phyloP scores from a whole-genome alignment of 2,797 vertebrate genomes.

The Arctocebus calabarensis region DNA sequence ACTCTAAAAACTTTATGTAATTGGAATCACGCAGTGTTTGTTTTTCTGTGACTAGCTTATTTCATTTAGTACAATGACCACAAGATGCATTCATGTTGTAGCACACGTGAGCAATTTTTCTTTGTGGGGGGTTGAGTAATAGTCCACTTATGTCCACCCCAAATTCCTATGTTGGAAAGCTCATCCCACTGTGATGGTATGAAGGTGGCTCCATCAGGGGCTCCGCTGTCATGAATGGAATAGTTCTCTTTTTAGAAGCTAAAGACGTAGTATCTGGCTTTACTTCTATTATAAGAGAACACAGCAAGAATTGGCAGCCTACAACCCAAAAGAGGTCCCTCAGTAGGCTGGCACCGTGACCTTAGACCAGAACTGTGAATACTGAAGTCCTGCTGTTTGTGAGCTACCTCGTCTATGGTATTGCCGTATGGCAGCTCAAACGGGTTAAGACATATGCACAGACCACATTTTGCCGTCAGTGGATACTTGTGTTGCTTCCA shows the following conservation, averaged over 20 bases:
- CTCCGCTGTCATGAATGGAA: neutral
- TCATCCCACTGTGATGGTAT: neutral
- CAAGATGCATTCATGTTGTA: neutral
- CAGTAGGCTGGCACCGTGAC: neutral
- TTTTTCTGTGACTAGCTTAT: neutral
- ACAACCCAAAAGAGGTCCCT: neutral
- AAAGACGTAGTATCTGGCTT: neutral
- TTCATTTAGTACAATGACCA: neutral
- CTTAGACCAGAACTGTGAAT: neutral
- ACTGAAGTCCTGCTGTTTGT: neutral
- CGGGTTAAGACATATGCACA: neutral
- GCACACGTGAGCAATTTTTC: neutral
- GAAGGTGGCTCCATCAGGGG: neutral
- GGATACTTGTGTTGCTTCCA: too few relatives aligned
- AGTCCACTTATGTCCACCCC: neutral
- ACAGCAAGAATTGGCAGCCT: neutral
- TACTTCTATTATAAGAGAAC: neutral
- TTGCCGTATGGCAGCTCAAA: neutral
- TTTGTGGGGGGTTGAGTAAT: neutral
- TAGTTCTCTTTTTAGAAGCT: neutral
- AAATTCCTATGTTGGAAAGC: neutral
- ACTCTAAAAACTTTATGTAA: neutral
- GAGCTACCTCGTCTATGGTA: neutral
- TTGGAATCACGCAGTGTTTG: neutral
- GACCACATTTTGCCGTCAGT: neutral